Percentiles rank a stretch among this genome's conserved stretches.
phyloP scores from a whole-genome alignment of 2,888 invertebrate species.

The Tinea semifulvella region DNA sequence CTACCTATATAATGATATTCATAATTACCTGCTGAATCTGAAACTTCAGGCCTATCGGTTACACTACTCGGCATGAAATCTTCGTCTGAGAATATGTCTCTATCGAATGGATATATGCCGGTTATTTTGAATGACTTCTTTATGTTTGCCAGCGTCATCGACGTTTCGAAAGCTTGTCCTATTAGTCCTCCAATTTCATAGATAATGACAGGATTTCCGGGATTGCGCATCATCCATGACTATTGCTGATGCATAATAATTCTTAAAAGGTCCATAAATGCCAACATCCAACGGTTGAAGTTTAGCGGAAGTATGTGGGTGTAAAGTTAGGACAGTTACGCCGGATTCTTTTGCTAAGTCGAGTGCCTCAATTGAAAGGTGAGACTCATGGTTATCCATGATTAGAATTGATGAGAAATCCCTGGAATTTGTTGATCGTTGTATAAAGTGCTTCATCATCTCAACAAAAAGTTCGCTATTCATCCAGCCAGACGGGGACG shows the following conservation, averaged over 20 bases:
- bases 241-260: conserved; percentile 26
- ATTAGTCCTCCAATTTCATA: conserved; percentile 27
- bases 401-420: conserved; percentile 28
- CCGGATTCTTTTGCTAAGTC: conserved; percentile 30
- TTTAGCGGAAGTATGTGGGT: conserved; percentile 38
- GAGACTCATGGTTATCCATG: conserved; percentile 33
- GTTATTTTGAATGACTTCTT: not conserved
- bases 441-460: conserved; percentile 34
- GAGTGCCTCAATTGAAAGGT: conserved; percentile 23
- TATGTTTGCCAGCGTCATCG: not conserved
- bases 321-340: conserved; percentile 34
- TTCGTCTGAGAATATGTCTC: not conserved
- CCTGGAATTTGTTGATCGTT: conserved; percentile 22
- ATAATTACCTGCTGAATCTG: not conserved
- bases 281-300: conserved; percentile 40
- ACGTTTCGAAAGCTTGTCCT: not conserved
- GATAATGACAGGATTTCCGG: conserved; percentile 35
- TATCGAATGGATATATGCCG: not conserved
- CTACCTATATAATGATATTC: too few relatives aligned
- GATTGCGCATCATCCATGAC: conserved; percentile 33
- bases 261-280: conserved; percentile 36
- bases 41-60: not conserved
- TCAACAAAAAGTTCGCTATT: conserved; percentile 28
- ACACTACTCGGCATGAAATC: not conserved
- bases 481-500: conserved; percentile 34